Percentiles rank a stretch among this genome's conserved stretches.
These are phyloP conservation scores for Pantherophis guttatus DNA, from an alignment of 2,113 vertebrate genomes.

Conservation along the genomic window DNA sequence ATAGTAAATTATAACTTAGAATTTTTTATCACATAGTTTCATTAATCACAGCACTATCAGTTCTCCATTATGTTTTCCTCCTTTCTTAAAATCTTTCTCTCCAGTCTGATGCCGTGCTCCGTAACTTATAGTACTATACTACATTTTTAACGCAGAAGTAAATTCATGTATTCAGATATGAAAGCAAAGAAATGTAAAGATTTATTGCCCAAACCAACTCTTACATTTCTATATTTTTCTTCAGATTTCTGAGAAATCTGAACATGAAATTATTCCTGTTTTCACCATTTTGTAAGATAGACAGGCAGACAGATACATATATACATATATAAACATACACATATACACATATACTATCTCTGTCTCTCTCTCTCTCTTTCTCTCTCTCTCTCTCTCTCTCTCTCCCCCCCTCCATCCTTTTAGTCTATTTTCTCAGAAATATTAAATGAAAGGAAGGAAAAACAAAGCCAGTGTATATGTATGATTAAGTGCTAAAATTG, in stretches of 20 bases:
- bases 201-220: neutral
- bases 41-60: neutral
- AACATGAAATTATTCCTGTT: neutral
- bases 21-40: neutral
- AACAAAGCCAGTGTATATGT: neutral
- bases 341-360: too few relatives aligned
- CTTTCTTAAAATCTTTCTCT: neutral
- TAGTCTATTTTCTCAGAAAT: neutral
- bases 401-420: neutral
- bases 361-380: too few relatives aligned
- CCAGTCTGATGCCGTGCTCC: neutral
- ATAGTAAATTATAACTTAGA: neutral
- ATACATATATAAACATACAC: neutral
- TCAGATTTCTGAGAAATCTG: neutral
- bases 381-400: too few relatives aligned
- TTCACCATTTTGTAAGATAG: neutral
- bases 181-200: neutral
- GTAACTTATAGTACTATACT: neutral
- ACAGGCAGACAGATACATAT: neutral
- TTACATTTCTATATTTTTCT: neutral
- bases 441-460: neutral
- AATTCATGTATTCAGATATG: neutral
- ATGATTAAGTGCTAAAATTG: neutral
- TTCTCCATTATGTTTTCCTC: neutral
- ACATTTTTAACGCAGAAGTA: neutral